These are phyloP conservation scores for Lordiphosa stackelbergi DNA, from an alignment of 1,140 invertebrate genomes.

Conservation along the genomic window DNA sequence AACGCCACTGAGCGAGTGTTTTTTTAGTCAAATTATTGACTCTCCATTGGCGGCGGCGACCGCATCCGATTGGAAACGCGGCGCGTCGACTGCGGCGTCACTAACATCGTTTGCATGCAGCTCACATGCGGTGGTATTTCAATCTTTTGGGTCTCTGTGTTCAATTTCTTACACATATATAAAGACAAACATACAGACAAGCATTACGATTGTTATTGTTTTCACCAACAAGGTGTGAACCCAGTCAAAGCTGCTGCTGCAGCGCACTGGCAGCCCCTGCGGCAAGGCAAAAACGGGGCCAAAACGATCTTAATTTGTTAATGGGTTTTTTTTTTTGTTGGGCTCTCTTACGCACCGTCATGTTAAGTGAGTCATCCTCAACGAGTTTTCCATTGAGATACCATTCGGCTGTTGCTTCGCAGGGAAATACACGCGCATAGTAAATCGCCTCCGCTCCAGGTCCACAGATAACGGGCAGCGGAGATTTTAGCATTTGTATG, in stretches of 20 bases:
- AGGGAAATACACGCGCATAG: slow-evolving; percentile 70
- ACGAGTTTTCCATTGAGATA: slow-evolving; percentile 62
- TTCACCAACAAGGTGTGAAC: slow-evolving; percentile 53
- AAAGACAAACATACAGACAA: slow-evolving; percentile 14
- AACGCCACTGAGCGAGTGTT: slow-evolving; percentile 57
- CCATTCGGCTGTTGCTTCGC: slow-evolving; percentile 65
- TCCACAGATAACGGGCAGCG: slow-evolving; percentile 56
- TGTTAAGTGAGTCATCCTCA: slow-evolving; percentile 64
- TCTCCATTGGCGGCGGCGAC: slow-evolving; percentile 8
- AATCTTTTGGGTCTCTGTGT: slow-evolving; percentile 44
- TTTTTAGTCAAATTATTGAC: slow-evolving; percentile 28
- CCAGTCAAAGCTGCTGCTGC: not conserved
- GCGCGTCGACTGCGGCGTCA: slow-evolving; percentile 22
- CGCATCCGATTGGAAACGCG: slow-evolving; percentile 23
- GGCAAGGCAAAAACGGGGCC: slow-evolving; percentile 21
- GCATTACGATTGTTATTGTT: slow-evolving; percentile 54
- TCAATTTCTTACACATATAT: slow-evolving; percentile 16
- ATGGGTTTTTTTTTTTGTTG: slow-evolving; percentile 11
- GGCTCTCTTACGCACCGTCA: slow-evolving; percentile 64
- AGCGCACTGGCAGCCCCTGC: slow-evolving; percentile 11
- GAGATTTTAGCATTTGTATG: slow-evolving; percentile 61
- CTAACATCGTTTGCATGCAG: slow-evolving; percentile 58
- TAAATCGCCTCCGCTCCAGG: slow-evolving; percentile 59
- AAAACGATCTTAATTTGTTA: slow-evolving; percentile 25
- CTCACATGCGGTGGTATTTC: slow-evolving; percentile 55